These are phyloP conservation scores for Probaryconus sp. DNA, from an alignment of 1,140 invertebrate genomes.

Conservation along the genomic window DNA sequence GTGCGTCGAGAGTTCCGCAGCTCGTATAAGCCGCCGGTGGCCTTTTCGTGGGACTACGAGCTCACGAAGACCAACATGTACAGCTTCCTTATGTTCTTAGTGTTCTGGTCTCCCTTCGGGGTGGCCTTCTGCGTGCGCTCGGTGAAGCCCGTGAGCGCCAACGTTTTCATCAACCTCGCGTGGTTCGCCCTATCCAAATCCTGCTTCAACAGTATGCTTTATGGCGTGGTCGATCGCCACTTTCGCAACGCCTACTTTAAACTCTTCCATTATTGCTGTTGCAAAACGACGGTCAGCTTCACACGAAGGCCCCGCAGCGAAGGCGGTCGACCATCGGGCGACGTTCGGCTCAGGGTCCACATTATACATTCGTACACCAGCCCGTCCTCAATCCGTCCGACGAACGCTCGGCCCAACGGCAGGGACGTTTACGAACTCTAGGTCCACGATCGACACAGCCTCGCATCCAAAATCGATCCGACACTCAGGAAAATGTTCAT, in stretches of 20 bases:
- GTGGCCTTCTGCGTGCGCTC: constrained; percentile 79
- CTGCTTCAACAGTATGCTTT: constrained; percentile 83
- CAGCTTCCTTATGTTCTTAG: constrained; percentile 82
- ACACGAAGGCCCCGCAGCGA: constrained; percentile 82
- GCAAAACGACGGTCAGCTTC: constrained; percentile 87
- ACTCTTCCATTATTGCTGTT: constrained; percentile 90
- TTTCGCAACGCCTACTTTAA: constrained; percentile 88
- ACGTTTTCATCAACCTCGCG: constrained; percentile 81
- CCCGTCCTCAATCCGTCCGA: constrained; percentile 75
- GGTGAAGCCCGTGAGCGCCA: constrained; percentile 75
- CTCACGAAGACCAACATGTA: constrained; percentile 82
- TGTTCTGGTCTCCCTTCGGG: constrained; percentile 85
- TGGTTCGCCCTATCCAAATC: constrained; percentile 85
- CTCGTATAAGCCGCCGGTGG: constrained; percentile 81
- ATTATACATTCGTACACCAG: constrained; percentile 86
- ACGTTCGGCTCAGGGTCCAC: constrained; percentile 83
- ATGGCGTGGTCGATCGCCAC: constrained; percentile 82
- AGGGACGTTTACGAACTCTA: constrained; percentile 81
- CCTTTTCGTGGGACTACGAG: constrained; percentile 83
- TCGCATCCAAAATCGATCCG: constrained; percentile 23
- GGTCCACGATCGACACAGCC: constrained; percentile 11
- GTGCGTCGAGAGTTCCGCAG: constrained; percentile 76
- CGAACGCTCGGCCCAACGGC: constrained; percentile 73
- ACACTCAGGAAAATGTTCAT: too few species aligned
- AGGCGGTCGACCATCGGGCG: constrained; percentile 79